These are phyloP conservation scores for Hofmannophila pseudospretella DNA, from an alignment of 2,888 invertebrate genomes.

Conservation along the genomic window DNA sequence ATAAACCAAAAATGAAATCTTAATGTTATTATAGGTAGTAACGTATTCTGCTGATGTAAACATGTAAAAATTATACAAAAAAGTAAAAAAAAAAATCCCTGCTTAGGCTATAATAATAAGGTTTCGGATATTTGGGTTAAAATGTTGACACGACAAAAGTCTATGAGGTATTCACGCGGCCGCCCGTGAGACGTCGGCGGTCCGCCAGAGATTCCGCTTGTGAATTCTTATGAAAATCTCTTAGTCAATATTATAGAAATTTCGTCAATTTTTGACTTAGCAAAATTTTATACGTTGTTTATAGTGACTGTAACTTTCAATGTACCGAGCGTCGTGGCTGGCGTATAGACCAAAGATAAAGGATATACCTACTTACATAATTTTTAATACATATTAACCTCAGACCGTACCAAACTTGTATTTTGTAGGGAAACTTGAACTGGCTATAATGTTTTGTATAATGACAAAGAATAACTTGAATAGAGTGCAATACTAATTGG, in stretches of 20 bases:
- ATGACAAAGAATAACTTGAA: neutral
- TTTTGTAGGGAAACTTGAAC: slow-evolving; percentile 56
- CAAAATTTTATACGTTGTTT: slow-evolving; percentile 77
- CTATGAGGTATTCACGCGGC: slow-evolving; percentile 54
- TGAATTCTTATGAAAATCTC: slow-evolving; percentile 76
- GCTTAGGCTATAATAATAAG: slow-evolving; percentile 73
- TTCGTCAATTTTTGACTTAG: slow-evolving; percentile 77
- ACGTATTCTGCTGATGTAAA: slow-evolving; percentile 74
- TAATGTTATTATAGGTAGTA: slow-evolving; percentile 69
- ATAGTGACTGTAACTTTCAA: slow-evolving; percentile 64
- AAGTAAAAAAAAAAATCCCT: slow-evolving; percentile 68
- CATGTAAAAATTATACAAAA: slow-evolving; percentile 68
- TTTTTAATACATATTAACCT: slow-evolving; percentile 71
- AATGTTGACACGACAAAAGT: slow-evolving; percentile 61
- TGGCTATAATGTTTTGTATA: slow-evolving; percentile 27
- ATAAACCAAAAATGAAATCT: slow-evolving; percentile 77
- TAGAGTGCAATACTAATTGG: slow-evolving; percentile 1
- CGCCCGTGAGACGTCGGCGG: slow-evolving; percentile 29
- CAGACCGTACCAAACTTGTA: slow-evolving; percentile 74
- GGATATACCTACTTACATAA: slow-evolving; percentile 49
- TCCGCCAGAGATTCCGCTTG: slow-evolving; percentile 57
- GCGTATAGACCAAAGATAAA: slow-evolving; percentile 74
- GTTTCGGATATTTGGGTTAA: slow-evolving; percentile 65
- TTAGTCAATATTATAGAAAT: slow-evolving; percentile 76
- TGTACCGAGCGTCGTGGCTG: slow-evolving; percentile 64